Evolutionary conservation across 2,888 invertebrate species (phyloP).

Genomic region (Nycteola revayana): DNA sequence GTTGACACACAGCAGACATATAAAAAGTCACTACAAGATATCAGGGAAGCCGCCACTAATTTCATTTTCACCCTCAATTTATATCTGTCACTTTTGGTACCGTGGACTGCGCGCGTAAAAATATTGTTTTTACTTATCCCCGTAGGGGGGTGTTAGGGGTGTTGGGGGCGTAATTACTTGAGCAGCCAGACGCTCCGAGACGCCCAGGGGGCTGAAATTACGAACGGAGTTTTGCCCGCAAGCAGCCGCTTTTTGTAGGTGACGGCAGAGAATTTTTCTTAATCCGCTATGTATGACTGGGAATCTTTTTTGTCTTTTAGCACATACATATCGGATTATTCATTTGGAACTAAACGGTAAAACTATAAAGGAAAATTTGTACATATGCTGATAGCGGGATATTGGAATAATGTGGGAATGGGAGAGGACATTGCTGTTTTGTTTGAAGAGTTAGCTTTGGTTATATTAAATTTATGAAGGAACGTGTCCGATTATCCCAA

Average conservation of each 20-base stretch:
- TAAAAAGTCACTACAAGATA: constrained; percentile 48
- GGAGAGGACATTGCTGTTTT: too few species aligned
- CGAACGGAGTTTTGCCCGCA: constrained; percentile 53
- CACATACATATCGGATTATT: constrained; percentile 3
- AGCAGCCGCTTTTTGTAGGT: constrained; percentile 59
- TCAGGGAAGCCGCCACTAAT: constrained; percentile 64
- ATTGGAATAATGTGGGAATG: too few species aligned
- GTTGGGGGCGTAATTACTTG: constrained; percentile 73
- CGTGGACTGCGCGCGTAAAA: constrained; percentile 72
- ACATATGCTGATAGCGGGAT: too few species aligned
- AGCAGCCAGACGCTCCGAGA: constrained; percentile 64
- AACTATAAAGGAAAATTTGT: too few species aligned
- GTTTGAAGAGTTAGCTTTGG: too few species aligned
- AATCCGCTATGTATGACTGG: constrained; percentile 43
- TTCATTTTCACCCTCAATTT: constrained; percentile 74
- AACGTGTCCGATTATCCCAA: too few species aligned
- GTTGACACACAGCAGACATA: constrained; percentile 8
- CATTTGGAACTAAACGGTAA: background rate
- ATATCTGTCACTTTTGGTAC: constrained; percentile 77
- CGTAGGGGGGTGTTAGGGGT: constrained; percentile 40
- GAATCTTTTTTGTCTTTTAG: constrained; percentile 25
- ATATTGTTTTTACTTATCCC: constrained; percentile 81
- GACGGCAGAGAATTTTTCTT: constrained; percentile 60
- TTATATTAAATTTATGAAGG: too few species aligned
- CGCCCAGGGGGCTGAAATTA: constrained; percentile 64